A percentile compares a stretch with the other conserved stretches of the same genome.
These are phyloP conservation scores for Varecia variegata DNA, from an alignment of 2,797 vertebrate species.

Conservation along the genomic window DNA sequence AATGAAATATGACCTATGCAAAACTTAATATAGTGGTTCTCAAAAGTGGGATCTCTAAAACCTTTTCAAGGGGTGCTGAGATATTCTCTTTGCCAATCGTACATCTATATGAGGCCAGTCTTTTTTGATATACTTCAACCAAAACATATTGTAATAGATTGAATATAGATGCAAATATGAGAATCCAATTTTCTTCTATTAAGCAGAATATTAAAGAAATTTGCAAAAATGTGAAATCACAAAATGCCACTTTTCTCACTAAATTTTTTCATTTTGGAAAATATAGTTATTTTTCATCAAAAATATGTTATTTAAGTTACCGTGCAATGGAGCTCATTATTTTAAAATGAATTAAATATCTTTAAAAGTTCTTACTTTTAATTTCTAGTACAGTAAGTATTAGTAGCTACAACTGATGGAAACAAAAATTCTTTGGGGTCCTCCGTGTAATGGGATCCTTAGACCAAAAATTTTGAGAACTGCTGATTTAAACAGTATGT, in stretches of 20 bases:
- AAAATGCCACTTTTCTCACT: neutral
- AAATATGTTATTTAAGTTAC: neutral
- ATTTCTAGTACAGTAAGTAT: neutral
- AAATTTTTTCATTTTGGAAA: neutral
- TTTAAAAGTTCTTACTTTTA: neutral
- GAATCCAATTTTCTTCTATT: neutral
- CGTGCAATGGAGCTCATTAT: neutral
- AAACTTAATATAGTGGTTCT: neutral
- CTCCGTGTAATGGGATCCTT: neutral
- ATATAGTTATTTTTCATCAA: neutral
- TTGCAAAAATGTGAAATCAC: neutral
- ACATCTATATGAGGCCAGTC: neutral
- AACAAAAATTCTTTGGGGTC: neutral
- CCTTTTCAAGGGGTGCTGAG: neutral
- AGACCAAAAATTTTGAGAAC: slow-evolving; percentile 2
- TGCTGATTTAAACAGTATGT: neutral
- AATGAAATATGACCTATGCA: neutral
- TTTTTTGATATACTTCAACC: neutral
- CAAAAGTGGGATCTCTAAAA: neutral
- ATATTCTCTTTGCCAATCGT: neutral
- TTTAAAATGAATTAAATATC: neutral
- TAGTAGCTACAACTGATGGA: neutral
- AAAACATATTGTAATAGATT: neutral
- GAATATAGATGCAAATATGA: neutral
- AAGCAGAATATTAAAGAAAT: neutral